Base-by-base conservation (phyloP, 2,113 vertebrate genomes). In the Machaerirhynchus nigripectus region DNA sequence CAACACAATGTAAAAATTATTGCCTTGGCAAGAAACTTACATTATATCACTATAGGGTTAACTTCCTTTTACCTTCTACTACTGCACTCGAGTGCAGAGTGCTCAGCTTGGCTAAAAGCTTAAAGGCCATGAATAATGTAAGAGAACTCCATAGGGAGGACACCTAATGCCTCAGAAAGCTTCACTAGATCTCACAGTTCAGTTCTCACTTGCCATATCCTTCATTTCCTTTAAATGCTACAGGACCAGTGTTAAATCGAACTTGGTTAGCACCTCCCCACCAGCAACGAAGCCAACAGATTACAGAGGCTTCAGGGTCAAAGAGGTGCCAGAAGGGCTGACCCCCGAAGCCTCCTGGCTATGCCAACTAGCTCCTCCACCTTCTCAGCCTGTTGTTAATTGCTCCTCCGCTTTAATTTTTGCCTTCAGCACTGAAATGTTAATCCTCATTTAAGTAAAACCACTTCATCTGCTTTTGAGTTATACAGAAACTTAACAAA, bases 51-150 rank as follows among this genome's bases (percentile, higher is more conserved):
- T 47, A 78, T 0, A 89, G 73, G 46, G 80, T 86, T 95, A 97
- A 94, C 39, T 82, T 84, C 67, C 74, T 88, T 87, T 93, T 79
- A 85, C 55, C 39, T 79, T 77, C 77, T 83, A 59, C 47, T 44
- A 56, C 40, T 64, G 40, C 87, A 92, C 69, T 87, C 37, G 40
- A 95, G 61, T 14, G 37, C 69, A 71, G 80, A 93, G 55, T 21
- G 89, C 67, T 73, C 57, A 70, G 81, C 80, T 77, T 71, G 63
- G 49, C 88, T 93, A 82, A 95, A 92, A 95, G 85, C 95, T 91
- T 91, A 63, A 80, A 94, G 35, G 17, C 44, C 52, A 96, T 97
- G 91, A 97, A 97, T 97, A 97, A 97, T 97, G 28, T 60, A 96
- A 64, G 59, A 91, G 28, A 55, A 82, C 59, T 68, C 84, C 37